phyloP scores from a whole-genome alignment of 1,140 invertebrate species.

The Orussus abietinus region DNA sequence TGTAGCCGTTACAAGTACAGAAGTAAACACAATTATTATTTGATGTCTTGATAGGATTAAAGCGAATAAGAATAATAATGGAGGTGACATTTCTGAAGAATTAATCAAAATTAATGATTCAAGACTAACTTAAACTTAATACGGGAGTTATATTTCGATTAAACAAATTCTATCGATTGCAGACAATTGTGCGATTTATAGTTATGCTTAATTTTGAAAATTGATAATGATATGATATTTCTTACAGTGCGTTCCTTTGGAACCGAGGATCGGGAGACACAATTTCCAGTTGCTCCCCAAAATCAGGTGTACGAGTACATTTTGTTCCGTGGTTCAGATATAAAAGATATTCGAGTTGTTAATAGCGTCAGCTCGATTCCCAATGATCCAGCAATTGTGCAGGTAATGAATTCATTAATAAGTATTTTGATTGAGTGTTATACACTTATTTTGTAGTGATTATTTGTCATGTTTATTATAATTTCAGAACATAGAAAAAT shows the following conservation, averaged over 20 bases:
- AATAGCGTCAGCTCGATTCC: slow-evolving; percentile 72
- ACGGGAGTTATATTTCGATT: no score
- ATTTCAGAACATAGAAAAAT: slow-evolving; percentile 7
- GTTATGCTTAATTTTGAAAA: slow-evolving; percentile 9
- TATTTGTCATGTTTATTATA: not conserved
- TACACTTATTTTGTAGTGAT: not conserved
- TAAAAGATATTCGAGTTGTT: slow-evolving; percentile 96
- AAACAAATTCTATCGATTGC: no score
- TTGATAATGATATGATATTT: slow-evolving; percentile 25
- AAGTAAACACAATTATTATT: no score
- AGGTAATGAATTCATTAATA: slow-evolving; percentile 48
- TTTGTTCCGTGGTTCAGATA: slow-evolving; percentile 95
- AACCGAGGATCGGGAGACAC: slow-evolving; percentile 93
- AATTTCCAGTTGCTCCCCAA: slow-evolving; percentile 88
- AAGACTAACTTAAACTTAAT: no score
- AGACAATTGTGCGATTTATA: no score
- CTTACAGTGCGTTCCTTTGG: slow-evolving; percentile 95
- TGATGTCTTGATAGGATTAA: no score
- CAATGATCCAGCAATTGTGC: slow-evolving; percentile 94
- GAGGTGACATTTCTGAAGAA: no score
- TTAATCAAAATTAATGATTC: no score
- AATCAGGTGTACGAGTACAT: slow-evolving; percentile 99
- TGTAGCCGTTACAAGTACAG: no score
- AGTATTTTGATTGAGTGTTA: no score
- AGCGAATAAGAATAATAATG: no score